A percentile compares a stretch with the other conserved stretches of the same genome.
These are phyloP conservation scores for Bradypus variegatus DNA, from an alignment of 2,797 vertebrate genomes.

Conservation along the genomic window DNA sequence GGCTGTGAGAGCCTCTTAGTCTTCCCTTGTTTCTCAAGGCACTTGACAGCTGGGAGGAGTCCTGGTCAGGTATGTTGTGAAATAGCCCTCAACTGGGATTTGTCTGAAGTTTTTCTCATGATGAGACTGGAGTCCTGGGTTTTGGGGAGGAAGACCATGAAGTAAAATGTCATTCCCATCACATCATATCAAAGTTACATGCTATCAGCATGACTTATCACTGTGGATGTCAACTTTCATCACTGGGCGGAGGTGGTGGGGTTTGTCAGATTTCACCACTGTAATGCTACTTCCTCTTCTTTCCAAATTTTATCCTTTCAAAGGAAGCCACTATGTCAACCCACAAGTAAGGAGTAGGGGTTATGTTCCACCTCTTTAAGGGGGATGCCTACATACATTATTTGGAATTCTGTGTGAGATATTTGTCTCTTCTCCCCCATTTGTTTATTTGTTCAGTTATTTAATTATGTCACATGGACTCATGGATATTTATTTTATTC, in stretches of 20 bases:
- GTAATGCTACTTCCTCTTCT: not conserved
- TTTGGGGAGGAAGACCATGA: not conserved
- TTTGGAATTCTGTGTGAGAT: not conserved
- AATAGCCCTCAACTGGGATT: not conserved
- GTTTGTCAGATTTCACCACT: not conserved
- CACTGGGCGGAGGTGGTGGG: not conserved
- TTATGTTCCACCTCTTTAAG: not conserved
- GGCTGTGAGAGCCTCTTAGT: slow-evolving; percentile 6
- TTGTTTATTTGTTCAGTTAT: not conserved
- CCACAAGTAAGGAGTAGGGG: not conserved
- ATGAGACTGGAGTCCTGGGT: not conserved
- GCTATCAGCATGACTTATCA: not conserved
- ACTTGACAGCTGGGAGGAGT: not conserved
- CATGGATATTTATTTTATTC: not conserved
- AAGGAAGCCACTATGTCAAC: not conserved
- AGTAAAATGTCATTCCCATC: not conserved
- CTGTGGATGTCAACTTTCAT: not conserved
- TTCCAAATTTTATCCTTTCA: not conserved
- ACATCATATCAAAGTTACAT: not conserved
- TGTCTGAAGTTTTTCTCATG: not conserved
- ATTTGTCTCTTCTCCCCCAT: not conserved
- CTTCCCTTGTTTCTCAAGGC: not conserved
- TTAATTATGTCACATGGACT: not conserved
- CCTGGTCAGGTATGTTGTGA: not conserved
- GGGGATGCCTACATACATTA: not conserved